Conservation (phyloP, 53 echinoderm and acorn worm species). For the Luidia sarsii region DNA sequence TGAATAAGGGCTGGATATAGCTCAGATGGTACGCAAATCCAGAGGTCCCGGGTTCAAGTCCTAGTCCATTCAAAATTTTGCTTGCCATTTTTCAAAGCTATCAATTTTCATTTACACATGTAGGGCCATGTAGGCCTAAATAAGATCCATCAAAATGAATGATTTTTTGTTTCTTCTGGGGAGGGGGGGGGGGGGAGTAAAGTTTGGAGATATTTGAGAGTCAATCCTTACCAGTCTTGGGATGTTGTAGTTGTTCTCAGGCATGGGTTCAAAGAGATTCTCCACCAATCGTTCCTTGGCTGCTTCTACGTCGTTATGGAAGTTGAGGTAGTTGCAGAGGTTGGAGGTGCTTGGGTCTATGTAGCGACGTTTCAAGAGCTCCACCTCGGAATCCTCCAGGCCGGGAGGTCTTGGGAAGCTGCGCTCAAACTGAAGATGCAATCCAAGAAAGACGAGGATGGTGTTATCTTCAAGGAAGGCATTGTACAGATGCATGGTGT, state of each 20-base stretch:
- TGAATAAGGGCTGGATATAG: too few relatives aligned
- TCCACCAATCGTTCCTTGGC: slow-evolving; percentile 74
- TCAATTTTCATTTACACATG: too few relatives aligned
- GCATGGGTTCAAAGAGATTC: slow-evolving; percentile 68
- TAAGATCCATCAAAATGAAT: not conserved
- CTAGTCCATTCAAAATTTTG: too few relatives aligned
- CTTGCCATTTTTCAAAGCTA: too few relatives aligned
- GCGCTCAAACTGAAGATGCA: slow-evolving; percentile 74
- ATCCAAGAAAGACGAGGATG: too few relatives aligned
- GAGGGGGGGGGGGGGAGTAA: not conserved
- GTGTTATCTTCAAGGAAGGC: too few relatives aligned
- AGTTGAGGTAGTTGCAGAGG: slow-evolving; percentile 95
- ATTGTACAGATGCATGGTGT: too few relatives aligned
- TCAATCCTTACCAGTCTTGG: slow-evolving; percentile 81
- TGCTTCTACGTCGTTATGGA: slow-evolving; percentile 93
- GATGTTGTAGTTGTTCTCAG: slow-evolving; percentile 89
- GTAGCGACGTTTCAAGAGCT: slow-evolving; percentile 72
- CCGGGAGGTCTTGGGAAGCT: slow-evolving; percentile 93
- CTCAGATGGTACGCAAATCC: too few relatives aligned
- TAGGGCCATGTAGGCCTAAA: too few relatives aligned
- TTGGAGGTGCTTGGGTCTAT: slow-evolving; percentile 82
- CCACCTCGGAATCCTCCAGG: slow-evolving; percentile 70
- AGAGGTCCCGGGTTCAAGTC: too few relatives aligned
- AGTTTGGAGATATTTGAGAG: too few relatives aligned
- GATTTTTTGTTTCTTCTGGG: too few relatives aligned